Base-by-base conservation (phyloP, 1,140 invertebrate genomes). In the Bombus impatiens region DNA sequence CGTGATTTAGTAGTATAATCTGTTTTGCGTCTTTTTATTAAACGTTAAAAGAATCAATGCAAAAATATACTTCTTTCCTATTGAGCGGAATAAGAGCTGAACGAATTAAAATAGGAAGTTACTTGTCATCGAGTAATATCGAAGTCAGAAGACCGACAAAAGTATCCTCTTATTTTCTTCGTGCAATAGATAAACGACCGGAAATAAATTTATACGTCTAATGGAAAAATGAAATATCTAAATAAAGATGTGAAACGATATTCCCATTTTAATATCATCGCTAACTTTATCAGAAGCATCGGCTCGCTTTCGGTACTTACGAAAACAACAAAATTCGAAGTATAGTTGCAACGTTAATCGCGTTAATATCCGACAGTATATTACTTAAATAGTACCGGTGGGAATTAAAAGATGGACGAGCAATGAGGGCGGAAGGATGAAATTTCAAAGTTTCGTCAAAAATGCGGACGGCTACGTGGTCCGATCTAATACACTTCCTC, bases 401-500 rank as follows among this genome's bases (percentile, higher is more conserved):
- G 12, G 12, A 25, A 71, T 71, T 70, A 40, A 25, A 71, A n/a
- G 70, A 3, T 22, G 12, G 6, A 13, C 2, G 40, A 44, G 25
- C 37, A 15, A 6, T 1, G 8, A 18, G 37, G 25, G 13, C 1
- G 25, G 6, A 8, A 13, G 22, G 28, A 15, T 22, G 47, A 71
- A 57, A 71, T 57, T 72, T 72, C 53, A 15, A 37, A 44, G 71
- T 65, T 67, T 40, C 72, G 42, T 67, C 3, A 78, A 57, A 84
- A 84, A 68, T 74, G 82, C 65, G 62, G 65, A 9, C 62, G 44
- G 10, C 32, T 72, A n/a, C 28, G 25, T 12, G 37, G 28, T 9
- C 25, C 12, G 82, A 84, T 18, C 82, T 78, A 78, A 84, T 78
- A 78, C 75, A 78, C 82, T 53, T 57, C 74, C 22, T 3, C 44